Evolutionary conservation across 2,113 vertebrate species (phyloP).

Genomic region (Electrona antarctica): DNA sequence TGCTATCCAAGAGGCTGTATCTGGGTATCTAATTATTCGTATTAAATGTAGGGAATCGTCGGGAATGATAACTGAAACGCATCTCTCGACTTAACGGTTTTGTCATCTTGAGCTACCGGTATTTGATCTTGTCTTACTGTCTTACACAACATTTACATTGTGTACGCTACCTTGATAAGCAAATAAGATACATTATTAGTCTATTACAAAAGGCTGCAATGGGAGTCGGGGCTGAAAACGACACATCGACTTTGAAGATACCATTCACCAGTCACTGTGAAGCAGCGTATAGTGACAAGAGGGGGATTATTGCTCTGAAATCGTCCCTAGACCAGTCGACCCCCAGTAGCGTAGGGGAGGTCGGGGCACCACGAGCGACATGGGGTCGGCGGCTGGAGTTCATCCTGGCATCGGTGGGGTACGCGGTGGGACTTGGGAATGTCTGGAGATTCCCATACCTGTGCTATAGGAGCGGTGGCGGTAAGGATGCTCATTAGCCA

Average conservation of each 20-base stretch:
- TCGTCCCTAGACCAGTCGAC: not conserved
- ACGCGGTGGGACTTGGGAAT: constrained; percentile 80
- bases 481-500: constrained; percentile 46
- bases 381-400: constrained; percentile 78
- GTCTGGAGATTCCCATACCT: constrained; percentile 82
- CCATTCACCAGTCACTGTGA: not conserved
- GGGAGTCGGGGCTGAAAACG: constrained; percentile 35
- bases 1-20: no score
- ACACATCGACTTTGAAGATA: not conserved
- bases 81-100: not conserved
- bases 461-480: constrained; percentile 80
- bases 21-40: not conserved
- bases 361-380: constrained; percentile 54
- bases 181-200: not conserved
- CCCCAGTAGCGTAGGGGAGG: not conserved
- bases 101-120: not conserved
- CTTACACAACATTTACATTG: not conserved
- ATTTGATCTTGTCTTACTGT: not conserved
- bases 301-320: not conserved
- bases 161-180: not conserved
- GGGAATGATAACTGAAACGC: not conserved
- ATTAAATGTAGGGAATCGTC: not conserved
- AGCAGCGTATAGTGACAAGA: constrained; percentile 9
- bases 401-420: constrained; percentile 74
- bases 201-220: not conserved